A percentile compares a stretch with the other conserved stretches of the same genome.
These are phyloP conservation scores for Temnothorax rugatulus DNA, from an alignment of 2,888 invertebrate genomes.

Conservation along the genomic window DNA sequence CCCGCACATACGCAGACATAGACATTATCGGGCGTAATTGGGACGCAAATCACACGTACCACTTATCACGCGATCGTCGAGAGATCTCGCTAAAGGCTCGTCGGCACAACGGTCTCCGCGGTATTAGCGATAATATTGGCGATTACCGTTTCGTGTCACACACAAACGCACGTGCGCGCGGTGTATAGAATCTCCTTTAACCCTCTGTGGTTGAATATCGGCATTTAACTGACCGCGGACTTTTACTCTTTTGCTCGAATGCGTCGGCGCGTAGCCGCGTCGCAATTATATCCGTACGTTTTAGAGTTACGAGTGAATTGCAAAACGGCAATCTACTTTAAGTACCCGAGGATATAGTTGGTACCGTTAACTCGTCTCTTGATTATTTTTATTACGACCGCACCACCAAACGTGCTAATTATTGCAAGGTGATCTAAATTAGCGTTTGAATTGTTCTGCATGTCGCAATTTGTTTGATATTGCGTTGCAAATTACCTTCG, in stretches of 20 bases:
- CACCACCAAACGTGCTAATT: neutral
- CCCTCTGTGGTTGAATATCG: conserved; percentile 42
- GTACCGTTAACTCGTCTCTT: conserved; percentile 39
- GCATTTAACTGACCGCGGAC: conserved; percentile 41
- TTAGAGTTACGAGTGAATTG: conserved; percentile 26
- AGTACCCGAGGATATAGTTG: conserved; percentile 6
- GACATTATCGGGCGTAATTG: conserved; percentile 59
- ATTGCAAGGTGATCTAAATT: conserved; percentile 1
- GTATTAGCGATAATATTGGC: conserved; percentile 59
- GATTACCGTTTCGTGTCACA: conserved; percentile 56
- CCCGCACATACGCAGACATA: conserved; percentile 6
- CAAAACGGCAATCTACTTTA: conserved; percentile 39
- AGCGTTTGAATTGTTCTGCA: neutral
- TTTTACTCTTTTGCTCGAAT: conserved; percentile 46
- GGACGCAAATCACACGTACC: conserved; percentile 51
- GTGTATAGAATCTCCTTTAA: conserved; percentile 41
- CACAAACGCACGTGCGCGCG: conserved; percentile 1
- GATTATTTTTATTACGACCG: conserved; percentile 19
- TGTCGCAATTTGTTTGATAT: neutral
- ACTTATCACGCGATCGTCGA: conserved; percentile 41
- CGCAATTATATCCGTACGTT: conserved; percentile 19
- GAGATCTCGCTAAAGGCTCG: conserved; percentile 53
- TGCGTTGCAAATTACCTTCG: neutral
- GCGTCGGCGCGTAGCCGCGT: conserved; percentile 17
- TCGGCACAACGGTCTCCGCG: conserved; percentile 38